A percentile compares a stretch with the other conserved stretches of the same genome.
These are phyloP conservation scores for Callopanchax toddi DNA, from an alignment of 2,113 vertebrate genomes.

Conservation along the genomic window DNA sequence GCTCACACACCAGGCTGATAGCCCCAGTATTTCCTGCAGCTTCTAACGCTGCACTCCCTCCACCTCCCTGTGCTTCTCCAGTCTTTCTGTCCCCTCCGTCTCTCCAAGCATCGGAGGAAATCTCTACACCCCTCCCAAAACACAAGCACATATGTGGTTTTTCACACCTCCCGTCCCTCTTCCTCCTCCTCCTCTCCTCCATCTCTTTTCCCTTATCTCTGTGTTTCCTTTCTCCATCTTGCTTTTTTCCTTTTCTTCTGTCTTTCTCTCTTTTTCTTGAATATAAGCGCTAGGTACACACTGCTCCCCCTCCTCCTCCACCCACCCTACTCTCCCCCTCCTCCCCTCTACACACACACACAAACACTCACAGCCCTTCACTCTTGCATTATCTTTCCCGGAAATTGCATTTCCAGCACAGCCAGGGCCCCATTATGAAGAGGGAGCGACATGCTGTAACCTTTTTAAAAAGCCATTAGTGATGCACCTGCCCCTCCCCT, in stretches of 20 bases:
- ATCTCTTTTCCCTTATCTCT: constrained; percentile 14
- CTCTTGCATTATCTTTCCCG: constrained; percentile 82
- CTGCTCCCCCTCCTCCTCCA: constrained; percentile 25
- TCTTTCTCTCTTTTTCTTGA: constrained; percentile 41
- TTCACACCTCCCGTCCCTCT: constrained; percentile 31
- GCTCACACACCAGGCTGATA: constrained; percentile 33
- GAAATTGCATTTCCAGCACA: constrained; percentile 85
- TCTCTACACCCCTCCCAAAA: constrained; percentile 23
- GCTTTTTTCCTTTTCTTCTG: constrained; percentile 12
- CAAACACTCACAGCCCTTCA: constrained; percentile 56
- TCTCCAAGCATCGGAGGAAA: constrained; percentile 41
- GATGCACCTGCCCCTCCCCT: constrained; percentile 76
- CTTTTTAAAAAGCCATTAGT: constrained; percentile 86
- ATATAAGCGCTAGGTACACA: constrained; percentile 57
- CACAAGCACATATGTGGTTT: not conserved
- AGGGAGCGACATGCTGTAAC: constrained; percentile 83
- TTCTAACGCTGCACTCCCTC: constrained; percentile 25
- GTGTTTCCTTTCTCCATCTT: constrained; percentile 12
- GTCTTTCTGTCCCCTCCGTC: constrained; percentile 22
- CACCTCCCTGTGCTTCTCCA: constrained; percentile 25
- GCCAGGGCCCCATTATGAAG: constrained; percentile 84
- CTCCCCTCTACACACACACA: too few species aligned
- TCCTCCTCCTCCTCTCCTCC: constrained; percentile 13
- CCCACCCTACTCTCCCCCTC: not conserved
- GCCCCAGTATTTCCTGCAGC: constrained; percentile 40